Percentiles rank a stretch among this genome's conserved stretches.
Conservation (phyloP, 2,888 invertebrate genomes). For the Tridacna gigas region DNA sequence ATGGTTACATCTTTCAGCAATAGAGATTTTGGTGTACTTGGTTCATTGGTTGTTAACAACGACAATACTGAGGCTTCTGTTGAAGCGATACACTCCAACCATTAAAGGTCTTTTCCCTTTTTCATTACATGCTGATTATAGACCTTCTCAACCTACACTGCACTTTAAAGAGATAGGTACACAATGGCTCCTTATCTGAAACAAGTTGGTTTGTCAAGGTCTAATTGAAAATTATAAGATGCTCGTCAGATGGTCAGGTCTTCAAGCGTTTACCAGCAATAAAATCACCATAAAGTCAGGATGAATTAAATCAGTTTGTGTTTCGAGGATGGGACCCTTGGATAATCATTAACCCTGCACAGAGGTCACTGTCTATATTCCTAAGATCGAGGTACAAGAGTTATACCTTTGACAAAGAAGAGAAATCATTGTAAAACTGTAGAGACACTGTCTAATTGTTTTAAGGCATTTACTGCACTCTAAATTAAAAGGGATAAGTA, state of each 20-base stretch:
- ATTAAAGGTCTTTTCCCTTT: not conserved
- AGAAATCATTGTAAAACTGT: too few species aligned
- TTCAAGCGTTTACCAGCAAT: slow-evolving; percentile 36
- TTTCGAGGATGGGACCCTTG: slow-evolving; percentile 11
- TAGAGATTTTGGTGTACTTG: too few species aligned
- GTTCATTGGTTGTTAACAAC: too few species aligned
- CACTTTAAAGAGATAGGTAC: slow-evolving; percentile 29
- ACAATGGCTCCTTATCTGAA: slow-evolving; percentile 21
- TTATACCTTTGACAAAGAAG: not conserved
- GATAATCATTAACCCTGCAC: slow-evolving; percentile 10
- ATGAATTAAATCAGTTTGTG: slow-evolving; percentile 54
- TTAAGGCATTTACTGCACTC: too few species aligned
- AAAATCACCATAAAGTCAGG: slow-evolving; percentile 50
- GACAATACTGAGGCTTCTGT: too few species aligned
- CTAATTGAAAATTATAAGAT: slow-evolving; percentile 64
- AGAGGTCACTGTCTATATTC: not conserved
- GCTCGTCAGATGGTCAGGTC: slow-evolving; percentile 15
- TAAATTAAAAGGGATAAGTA: too few species aligned
- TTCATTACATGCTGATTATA: slow-evolving; percentile 23
- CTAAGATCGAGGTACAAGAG: not conserved
- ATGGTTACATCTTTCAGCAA: too few species aligned
- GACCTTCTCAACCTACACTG: not conserved
- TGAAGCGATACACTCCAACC: too few species aligned
- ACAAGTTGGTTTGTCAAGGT: not conserved
- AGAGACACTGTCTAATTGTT: too few species aligned